Evolutionary conservation across 2,113 vertebrate genomes (phyloP).

Genomic region (Addax nasomaculatus): DNA sequence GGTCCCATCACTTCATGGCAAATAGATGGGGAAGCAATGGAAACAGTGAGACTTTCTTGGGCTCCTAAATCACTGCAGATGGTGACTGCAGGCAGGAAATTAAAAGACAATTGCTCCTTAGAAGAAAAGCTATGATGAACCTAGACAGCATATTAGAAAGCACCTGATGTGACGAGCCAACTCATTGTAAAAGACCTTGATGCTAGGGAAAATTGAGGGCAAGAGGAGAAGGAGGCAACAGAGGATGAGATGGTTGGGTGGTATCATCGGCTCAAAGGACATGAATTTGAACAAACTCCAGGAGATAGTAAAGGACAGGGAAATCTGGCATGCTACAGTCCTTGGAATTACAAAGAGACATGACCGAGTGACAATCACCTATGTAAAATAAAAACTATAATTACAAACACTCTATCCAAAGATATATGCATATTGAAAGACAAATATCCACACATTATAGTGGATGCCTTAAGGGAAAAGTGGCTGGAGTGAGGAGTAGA

Average conservation of each 20-base stretch:
- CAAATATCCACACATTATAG: background rate
- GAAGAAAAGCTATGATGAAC: background rate
- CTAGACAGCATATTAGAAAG: background rate
- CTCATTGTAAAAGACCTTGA: background rate
- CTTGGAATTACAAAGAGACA: background rate
- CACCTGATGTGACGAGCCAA: background rate
- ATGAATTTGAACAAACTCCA: background rate
- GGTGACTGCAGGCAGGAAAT: background rate
- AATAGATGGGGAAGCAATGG: background rate
- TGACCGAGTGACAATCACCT: background rate
- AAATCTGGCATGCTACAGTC: background rate
- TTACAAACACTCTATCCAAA: background rate
- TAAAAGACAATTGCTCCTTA: background rate
- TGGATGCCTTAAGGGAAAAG: background rate
- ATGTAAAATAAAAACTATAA: background rate
- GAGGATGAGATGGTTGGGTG: background rate
- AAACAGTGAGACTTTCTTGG: background rate
- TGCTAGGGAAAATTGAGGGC: background rate
- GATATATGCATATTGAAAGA: background rate
- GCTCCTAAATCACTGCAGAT: background rate
- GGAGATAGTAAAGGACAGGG: background rate
- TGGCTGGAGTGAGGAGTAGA: background rate
- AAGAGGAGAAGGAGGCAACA: background rate
- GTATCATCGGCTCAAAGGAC: background rate
- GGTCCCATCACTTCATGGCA: background rate